Percentiles rank a stretch among this genome's conserved stretches.
Conservation (phyloP, 2,797 vertebrate species). For the Bovichtus variegatus region DNA sequence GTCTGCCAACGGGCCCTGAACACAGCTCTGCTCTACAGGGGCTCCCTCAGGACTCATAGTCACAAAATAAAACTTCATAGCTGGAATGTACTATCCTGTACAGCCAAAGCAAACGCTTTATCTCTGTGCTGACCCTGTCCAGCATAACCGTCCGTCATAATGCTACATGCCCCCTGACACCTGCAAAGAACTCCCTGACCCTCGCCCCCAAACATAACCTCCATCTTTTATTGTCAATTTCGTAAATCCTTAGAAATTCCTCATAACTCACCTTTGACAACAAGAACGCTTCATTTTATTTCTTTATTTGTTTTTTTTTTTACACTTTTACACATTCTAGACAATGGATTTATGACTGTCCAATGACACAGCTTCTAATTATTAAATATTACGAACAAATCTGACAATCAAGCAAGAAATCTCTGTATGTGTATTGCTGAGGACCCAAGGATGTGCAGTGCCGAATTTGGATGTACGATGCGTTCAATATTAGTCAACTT, state of each 20-base stretch:
- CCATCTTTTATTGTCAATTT: slow-evolving; percentile 37
- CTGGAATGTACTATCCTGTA: slow-evolving; percentile 18
- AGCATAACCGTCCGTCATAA: not conserved
- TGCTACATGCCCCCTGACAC: slow-evolving; percentile 41
- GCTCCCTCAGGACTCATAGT: slow-evolving; percentile 48
- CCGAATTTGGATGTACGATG: too few relatives aligned
- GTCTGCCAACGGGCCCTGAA: slow-evolving; percentile 71
- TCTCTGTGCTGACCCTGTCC: slow-evolving; percentile 36
- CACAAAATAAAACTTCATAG: slow-evolving; percentile 56
- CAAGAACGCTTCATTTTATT: not conserved
- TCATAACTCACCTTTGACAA: not conserved
- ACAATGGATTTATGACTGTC: not conserved
- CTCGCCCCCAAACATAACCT: not conserved
- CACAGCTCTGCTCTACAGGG: slow-evolving; percentile 63
- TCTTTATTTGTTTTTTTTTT: not conserved
- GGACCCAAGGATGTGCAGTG: too few relatives aligned
- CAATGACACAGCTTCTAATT: not conserved
- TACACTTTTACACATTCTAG: not conserved
- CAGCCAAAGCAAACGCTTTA: slow-evolving; percentile 29
- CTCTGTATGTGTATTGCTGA: too few relatives aligned
- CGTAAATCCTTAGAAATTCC: not conserved
- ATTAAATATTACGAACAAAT: too few relatives aligned
- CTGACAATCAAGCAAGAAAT: too few relatives aligned
- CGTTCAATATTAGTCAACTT: too few relatives aligned
- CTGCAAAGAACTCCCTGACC: slow-evolving; percentile 17